Evolutionary conservation across 2,888 invertebrate genomes (phyloP).

Genomic region (Chelonus formosanus): DNA sequence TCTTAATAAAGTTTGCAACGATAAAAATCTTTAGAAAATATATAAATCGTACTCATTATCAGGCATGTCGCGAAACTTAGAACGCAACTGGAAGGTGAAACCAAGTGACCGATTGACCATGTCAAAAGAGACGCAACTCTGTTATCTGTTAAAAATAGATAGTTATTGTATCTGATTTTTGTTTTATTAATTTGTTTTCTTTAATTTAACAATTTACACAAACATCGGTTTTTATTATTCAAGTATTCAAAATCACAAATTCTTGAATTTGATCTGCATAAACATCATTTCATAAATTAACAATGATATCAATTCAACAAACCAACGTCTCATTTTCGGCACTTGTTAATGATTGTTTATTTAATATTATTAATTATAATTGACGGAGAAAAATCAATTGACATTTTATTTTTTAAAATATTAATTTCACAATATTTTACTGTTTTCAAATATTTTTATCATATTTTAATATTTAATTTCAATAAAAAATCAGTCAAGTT

Average conservation of each 20-base stretch:
- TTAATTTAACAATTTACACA: background rate
- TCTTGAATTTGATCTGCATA: too few species aligned
- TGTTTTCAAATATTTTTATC: background rate
- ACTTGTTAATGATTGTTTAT: too few species aligned
- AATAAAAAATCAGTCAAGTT: constrained; percentile 9
- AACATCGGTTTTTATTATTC: background rate
- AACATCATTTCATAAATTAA: too few species aligned
- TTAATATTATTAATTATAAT: too few species aligned
- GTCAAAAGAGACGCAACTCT: constrained; percentile 12
- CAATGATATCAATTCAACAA: too few species aligned
- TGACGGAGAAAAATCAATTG: too few species aligned
- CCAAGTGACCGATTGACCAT: background rate
- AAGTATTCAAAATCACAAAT: too few species aligned
- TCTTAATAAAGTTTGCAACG: background rate
- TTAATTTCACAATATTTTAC: too few species aligned
- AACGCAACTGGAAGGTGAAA: constrained; percentile 34
- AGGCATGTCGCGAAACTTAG: constrained; percentile 7
- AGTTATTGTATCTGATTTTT: background rate
- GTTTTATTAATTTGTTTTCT: background rate
- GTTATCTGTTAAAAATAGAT: too few species aligned
- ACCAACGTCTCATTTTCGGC: too few species aligned
- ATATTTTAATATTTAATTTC: background rate
- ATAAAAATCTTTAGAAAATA: constrained; percentile 9
- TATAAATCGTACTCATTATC: background rate
- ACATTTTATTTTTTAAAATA: too few species aligned